Conservation (phyloP, 2,888 invertebrate genomes). For the Agrotis segetum region DNA sequence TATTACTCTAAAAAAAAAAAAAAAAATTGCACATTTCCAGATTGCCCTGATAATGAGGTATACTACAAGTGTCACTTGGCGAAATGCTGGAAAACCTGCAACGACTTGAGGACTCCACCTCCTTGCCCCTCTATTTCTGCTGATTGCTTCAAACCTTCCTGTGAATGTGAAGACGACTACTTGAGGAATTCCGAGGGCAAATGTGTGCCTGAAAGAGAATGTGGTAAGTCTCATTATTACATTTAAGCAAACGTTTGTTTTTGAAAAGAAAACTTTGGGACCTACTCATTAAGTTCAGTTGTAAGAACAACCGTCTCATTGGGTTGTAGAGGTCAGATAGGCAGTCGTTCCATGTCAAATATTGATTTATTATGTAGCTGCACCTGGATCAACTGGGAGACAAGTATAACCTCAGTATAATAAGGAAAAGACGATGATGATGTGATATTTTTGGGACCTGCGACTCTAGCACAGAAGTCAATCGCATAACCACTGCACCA, state of each 20-base stretch:
- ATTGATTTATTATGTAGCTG: too few species aligned
- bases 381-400: too few species aligned
- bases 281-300: not conserved
- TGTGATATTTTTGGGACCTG: too few species aligned
- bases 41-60: conserved; percentile 45
- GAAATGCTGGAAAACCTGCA: conserved; percentile 45
- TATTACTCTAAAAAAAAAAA: too few species aligned
- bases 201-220: conserved; percentile 39
- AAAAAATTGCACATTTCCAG: conserved; percentile 19
- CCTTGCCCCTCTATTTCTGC: conserved; percentile 25
- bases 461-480: too few species aligned
- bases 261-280: not conserved
- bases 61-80: conserved; percentile 44
- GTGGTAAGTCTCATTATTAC: conserved; percentile 40
- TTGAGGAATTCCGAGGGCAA: conserved; percentile 36
- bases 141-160: conserved; percentile 30
- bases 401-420: too few species aligned
- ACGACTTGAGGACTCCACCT: conserved; percentile 10
- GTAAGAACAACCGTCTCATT: too few species aligned
- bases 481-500: too few species aligned
- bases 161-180: conserved; percentile 16
- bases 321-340: too few species aligned
- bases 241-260: not conserved
- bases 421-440: too few species aligned
- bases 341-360: too few species aligned